Evolutionary conservation across 2,888 invertebrate genomes (phyloP), one percentile per base, ranked within the genome.

Genomic region (Agrotis puta): DNA sequence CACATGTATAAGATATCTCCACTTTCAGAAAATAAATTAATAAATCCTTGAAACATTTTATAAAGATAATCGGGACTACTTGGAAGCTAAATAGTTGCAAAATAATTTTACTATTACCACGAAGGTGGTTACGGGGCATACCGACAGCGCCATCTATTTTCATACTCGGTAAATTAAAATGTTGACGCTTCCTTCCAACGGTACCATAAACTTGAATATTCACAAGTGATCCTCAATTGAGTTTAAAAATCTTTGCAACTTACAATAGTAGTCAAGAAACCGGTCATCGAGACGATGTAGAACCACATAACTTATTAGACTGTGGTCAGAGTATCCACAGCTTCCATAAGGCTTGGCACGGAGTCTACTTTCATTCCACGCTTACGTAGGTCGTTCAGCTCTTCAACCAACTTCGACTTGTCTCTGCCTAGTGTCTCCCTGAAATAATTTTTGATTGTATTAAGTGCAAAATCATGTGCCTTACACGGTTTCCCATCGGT

Each of bases 291-390:
- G 64, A 73, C 53, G 11, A 50, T 57, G 39, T 62, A 47, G 14
- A 57, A 48, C 20, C 56, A 50, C 45, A 58, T 24, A 65, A 48
- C 20, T 71, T 24, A 13, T 54, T 77, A 79, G 11, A 74, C 24
- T 53, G 87, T 79, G 14, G 97, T 96, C 27, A 97, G 91, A 65
- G 92, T 92, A 82, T 97, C 97, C 33, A 98, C 96, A n/a, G 97
- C 97, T 78, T 97, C 97, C 92, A 97, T 96, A 2, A 98, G 94
- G 77, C 96, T 96, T n/a, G 95, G 95, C 72, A 94, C 94, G 18
- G 97, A 97, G 75, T 97, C 97, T 3, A 97, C 97, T 85, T 97
- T 97, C 90, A 98, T 97, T n/a, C 98, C 98, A 87, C 96, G 96
- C 82, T 96, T 96, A 70, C 97, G 97, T 81, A 98, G 96, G 73